Percentiles rank a stretch among this genome's conserved stretches.
Conservation (phyloP, 2,888 invertebrate genomes). For the Aphodius granarius region DNA sequence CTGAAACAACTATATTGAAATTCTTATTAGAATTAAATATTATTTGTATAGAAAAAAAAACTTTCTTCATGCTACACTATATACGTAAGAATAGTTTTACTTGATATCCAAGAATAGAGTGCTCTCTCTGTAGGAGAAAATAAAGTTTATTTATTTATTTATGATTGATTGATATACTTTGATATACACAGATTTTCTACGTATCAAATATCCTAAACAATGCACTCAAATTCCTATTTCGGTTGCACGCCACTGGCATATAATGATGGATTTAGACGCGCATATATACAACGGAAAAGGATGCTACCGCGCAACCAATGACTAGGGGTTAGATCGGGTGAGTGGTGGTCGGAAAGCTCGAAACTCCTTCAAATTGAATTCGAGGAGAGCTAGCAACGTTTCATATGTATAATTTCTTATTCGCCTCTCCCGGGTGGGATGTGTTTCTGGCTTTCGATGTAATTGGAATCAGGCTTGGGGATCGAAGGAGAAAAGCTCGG, state of each 20-base stretch:
- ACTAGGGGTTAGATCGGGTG: background rate
- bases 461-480: background rate
- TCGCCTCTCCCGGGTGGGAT: background rate
- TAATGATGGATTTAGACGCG: slow-evolving; percentile 52
- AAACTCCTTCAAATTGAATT: background rate
- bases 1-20: too few relatives aligned
- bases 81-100: too few relatives aligned
- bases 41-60: too few relatives aligned
- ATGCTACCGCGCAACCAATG: background rate
- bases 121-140: too few relatives aligned
- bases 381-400: background rate
- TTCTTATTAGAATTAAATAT: too few relatives aligned
- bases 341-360: background rate
- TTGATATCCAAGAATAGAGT: too few relatives aligned
- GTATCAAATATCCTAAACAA: background rate
- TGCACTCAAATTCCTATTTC: background rate
- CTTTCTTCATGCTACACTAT: too few relatives aligned
- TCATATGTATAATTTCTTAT: background rate
- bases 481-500: background rate
- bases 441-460: background rate
- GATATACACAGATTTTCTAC: too few relatives aligned
- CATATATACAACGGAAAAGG: background rate
- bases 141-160: too few relatives aligned
- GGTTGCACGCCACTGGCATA: slow-evolving; percentile 21
- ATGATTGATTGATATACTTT: too few relatives aligned